phyloP scores from a whole-genome alignment of 2,797 vertebrate species.

The Pseudochirops corinnae region DNA sequence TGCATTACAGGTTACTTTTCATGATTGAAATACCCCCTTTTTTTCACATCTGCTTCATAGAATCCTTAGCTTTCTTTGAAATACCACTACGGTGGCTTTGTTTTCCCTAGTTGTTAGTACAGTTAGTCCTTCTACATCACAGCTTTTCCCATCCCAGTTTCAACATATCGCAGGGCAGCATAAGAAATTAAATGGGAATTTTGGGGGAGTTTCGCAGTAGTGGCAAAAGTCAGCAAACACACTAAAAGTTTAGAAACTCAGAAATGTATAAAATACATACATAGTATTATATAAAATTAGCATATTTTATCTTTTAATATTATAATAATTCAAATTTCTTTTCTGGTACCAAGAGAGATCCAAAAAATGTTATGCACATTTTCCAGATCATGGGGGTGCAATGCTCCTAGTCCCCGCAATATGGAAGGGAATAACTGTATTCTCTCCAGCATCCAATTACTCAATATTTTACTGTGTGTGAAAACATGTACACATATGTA shows the following conservation, averaged over 20 bases:
- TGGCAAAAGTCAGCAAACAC: not conserved
- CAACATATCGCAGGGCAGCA: not conserved
- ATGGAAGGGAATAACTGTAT: not conserved
- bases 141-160: not conserved
- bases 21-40: not conserved
- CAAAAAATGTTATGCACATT: not conserved
- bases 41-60: not conserved
- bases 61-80: not conserved
- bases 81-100: not conserved
- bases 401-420: not conserved
- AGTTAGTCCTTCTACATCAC: not conserved
- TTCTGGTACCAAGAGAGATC: not conserved
- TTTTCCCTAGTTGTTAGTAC: not conserved
- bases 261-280: not conserved
- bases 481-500: too few relatives aligned
- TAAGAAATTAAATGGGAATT: not conserved
- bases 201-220: not conserved
- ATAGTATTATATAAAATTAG: not conserved
- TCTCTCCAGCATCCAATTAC: not conserved
- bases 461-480: not conserved
- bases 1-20: not conserved
- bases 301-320: not conserved
- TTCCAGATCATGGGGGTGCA: not conserved
- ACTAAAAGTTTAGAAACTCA: not conserved
- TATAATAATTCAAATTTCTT: not conserved